phyloP scores from a whole-genome alignment of 2,888 invertebrate species.

The Diarsia dahlii region DNA sequence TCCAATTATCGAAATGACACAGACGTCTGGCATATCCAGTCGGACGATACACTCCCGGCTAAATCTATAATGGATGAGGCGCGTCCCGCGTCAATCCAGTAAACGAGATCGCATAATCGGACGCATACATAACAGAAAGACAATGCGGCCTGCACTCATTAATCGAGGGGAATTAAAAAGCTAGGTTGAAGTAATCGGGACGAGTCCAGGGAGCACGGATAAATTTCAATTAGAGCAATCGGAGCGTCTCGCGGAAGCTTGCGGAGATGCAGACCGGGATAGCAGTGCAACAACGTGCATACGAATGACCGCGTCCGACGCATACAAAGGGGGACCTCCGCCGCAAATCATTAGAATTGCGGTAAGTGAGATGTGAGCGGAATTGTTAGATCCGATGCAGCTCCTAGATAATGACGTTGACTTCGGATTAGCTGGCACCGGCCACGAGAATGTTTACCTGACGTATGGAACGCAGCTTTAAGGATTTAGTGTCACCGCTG shows the following conservation, averaged over 20 bases:
- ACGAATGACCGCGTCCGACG: constrained; percentile 78
- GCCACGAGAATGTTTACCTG: constrained; percentile 72
- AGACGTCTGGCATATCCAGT: constrained; percentile 75
- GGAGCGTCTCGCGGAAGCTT: constrained; percentile 85
- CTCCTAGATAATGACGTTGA: constrained; percentile 82
- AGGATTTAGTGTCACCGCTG: constrained; percentile 64
- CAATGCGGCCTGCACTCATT: constrained; percentile 78
- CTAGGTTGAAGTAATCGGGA: constrained; percentile 77
- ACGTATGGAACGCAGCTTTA: constrained; percentile 58
- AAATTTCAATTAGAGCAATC: constrained; percentile 89
- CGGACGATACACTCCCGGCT: constrained; percentile 82
- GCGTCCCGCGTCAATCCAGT: constrained; percentile 86
- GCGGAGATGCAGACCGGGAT: constrained; percentile 80
- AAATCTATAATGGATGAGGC: constrained; percentile 90
- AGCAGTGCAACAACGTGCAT: constrained; percentile 80
- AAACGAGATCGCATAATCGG: constrained; percentile 87
- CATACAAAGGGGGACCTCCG: constrained; percentile 88
- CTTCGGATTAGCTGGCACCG: constrained; percentile 81
- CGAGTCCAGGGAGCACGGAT: constrained; percentile 70
- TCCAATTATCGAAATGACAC: constrained; percentile 90
- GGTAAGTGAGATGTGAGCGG: constrained; percentile 88
- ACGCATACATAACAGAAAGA: constrained; percentile 83
- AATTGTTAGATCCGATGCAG: constrained; percentile 83
- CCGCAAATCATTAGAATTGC: constrained; percentile 89
- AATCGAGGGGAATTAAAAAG: constrained; percentile 76